A percentile compares a stretch with the other conserved stretches of the same genome.
Evolutionary conservation across 1,140 invertebrate species (phyloP).

Genomic region (Pygmarrhopalites habei): DNA sequence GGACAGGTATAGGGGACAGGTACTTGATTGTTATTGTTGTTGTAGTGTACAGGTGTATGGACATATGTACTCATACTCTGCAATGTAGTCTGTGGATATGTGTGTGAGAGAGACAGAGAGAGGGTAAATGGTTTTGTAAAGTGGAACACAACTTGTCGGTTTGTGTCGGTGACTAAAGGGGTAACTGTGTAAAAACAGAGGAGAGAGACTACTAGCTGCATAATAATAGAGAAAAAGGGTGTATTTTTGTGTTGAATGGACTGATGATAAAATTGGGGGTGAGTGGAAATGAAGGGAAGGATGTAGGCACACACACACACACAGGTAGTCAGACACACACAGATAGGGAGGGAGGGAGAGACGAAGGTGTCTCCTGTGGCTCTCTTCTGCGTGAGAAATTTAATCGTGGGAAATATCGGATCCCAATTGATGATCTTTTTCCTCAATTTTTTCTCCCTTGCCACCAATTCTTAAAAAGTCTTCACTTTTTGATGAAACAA

Average conservation of each 20-base stretch:
- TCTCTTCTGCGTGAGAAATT: conserved; percentile 24
- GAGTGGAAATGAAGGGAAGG: not conserved
- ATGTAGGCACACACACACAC: not conserved
- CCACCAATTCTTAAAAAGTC: conserved; percentile 15
- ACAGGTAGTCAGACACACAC: too few species aligned
- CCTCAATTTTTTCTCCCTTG: conserved; percentile 8
- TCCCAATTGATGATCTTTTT: conserved; percentile 26
- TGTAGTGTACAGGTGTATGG: too few species aligned
- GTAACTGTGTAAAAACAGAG: too few species aligned
- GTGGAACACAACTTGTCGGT: not conserved
- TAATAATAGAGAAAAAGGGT: too few species aligned
- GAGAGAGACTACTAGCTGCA: too few species aligned
- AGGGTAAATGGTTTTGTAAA: not conserved
- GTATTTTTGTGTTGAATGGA: too few species aligned
- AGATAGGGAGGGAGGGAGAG: not conserved
- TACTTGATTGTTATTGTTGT: too few species aligned
- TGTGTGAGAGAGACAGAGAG: not conserved
- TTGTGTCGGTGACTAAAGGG: too few species aligned
- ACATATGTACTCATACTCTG: too few species aligned
- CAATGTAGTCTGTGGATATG: too few species aligned
- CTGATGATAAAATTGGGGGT: not conserved
- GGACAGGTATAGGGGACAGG: too few species aligned
- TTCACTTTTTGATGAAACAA: conserved; percentile 21
- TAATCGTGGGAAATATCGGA: conserved; percentile 35
- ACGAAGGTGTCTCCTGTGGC: conserved; percentile 15